A percentile compares a stretch with the other conserved stretches of the same genome.
These are phyloP conservation scores for Aphaenogaster floridana DNA, from an alignment of 1,140 invertebrate species.

Conservation along the genomic window DNA sequence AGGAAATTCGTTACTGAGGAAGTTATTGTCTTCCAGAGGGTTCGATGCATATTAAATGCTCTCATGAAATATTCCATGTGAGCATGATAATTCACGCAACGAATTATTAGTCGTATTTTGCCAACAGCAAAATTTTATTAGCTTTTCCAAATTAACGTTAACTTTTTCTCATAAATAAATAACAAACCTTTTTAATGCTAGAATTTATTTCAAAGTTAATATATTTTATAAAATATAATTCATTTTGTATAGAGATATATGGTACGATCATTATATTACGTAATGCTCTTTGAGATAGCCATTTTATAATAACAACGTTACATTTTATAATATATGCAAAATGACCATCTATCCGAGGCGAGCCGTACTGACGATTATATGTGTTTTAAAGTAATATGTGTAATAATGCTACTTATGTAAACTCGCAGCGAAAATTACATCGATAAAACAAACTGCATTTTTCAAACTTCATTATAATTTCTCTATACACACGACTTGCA, in stretches of 20 bases:
- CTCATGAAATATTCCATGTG: not conserved
- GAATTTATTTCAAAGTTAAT: not conserved
- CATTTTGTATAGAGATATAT: not conserved
- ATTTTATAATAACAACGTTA: not conserved
- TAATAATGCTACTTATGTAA: not conserved
- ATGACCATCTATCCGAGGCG: not conserved
- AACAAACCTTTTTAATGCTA: not conserved
- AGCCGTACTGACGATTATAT: not conserved
- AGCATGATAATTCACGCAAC: not conserved
- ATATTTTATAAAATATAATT: not conserved
- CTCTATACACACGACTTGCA: not conserved
- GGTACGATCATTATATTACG: not conserved
- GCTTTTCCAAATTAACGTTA: not conserved
- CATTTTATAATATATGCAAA: constrained; percentile 13
- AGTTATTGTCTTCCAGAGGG: constrained; percentile 12
- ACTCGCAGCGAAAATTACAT: not conserved
- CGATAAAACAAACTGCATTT: constrained; percentile 15
- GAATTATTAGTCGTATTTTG: not conserved
- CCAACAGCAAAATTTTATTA: not conserved
- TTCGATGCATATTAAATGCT: constrained; percentile 27
- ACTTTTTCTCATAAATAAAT: not conserved
- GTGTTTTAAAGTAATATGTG: not conserved
- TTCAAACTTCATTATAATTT: not conserved
- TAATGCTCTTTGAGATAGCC: constrained; percentile 3
- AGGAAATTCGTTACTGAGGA: constrained; percentile 19